Conservation (phyloP, 2,113 vertebrate species). For the cattle (Bos taurus) region DNA sequence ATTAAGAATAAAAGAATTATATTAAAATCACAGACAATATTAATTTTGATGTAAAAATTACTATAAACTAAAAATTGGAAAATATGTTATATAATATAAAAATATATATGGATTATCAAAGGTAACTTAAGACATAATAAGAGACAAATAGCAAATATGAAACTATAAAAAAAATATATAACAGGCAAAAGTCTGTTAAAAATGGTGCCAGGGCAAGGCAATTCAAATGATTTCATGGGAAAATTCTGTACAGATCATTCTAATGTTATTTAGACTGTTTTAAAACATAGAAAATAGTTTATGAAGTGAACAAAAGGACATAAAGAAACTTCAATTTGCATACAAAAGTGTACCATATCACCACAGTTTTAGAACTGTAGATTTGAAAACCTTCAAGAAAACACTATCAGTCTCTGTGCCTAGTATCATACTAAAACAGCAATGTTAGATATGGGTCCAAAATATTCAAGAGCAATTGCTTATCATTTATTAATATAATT, state of each 20-base stretch:
- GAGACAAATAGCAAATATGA: background rate
- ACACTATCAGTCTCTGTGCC: background rate
- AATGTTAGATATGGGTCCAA: background rate
- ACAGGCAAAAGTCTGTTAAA: background rate
- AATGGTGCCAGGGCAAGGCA: background rate
- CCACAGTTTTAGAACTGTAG: background rate
- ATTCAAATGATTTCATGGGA: background rate
- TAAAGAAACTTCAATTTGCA: background rate
- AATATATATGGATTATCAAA: background rate
- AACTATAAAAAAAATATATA: background rate
- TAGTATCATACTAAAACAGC: background rate
- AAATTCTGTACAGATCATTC: background rate
- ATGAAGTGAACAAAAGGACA: slow-evolving; percentile 2
- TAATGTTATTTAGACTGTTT: slow-evolving; percentile 27
- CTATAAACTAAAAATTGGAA: background rate
- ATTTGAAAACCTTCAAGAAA: slow-evolving; percentile 1
- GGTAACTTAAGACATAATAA: background rate
- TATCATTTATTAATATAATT: background rate
- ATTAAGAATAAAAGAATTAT: background rate
- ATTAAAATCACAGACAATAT: background rate
- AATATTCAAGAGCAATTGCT: background rate
- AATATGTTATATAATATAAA: background rate
- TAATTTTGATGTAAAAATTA: background rate
- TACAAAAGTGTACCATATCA: background rate
- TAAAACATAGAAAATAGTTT: slow-evolving; percentile 33